Conservation (phyloP, 1,140 invertebrate genomes). For the Solenopsis invicta region DNA sequence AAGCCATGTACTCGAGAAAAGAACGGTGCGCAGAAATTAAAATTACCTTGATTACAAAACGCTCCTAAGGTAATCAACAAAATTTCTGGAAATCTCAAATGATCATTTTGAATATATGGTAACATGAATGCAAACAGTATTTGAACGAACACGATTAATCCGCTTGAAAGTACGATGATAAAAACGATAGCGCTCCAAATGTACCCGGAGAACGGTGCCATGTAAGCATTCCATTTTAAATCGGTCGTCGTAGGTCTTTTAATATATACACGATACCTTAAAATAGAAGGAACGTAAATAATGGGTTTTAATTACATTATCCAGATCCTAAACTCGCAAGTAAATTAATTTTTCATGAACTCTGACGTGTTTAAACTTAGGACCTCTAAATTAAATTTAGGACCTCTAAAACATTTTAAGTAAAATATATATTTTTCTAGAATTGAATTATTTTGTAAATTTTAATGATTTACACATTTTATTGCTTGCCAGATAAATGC, state of each 20-base stretch:
- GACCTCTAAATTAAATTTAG: not conserved
- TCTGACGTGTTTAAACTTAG: not conserved
- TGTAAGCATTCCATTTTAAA: slow-evolving; percentile 84
- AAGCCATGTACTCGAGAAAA: not conserved
- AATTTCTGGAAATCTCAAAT: slow-evolving; percentile 74
- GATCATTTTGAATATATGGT: not conserved
- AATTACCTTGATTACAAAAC: slow-evolving; percentile 82
- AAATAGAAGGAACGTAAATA: slow-evolving; percentile 41
- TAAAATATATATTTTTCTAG: not conserved
- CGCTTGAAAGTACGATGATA: slow-evolving; percentile 70
- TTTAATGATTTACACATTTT: not conserved
- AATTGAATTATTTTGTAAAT: not conserved
- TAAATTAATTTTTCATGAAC: not conserved
- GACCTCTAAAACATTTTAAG: not conserved
- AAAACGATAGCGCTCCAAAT: slow-evolving; percentile 80
- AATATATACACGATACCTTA: slow-evolving; percentile 82
- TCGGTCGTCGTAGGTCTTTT: slow-evolving; percentile 79
- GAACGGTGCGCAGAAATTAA: not conserved
- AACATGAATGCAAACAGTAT: slow-evolving; percentile 1
- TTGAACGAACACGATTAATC: slow-evolving; percentile 50
- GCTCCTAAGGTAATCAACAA: slow-evolving; percentile 80
- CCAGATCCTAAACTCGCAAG: not conserved
- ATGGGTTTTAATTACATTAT: not conserved
- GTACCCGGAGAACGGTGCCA: slow-evolving; percentile 79
- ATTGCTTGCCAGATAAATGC: not conserved